These are phyloP conservation scores for Tachina fera DNA, from an alignment of 2,888 invertebrate species.

Conservation along the genomic window DNA sequence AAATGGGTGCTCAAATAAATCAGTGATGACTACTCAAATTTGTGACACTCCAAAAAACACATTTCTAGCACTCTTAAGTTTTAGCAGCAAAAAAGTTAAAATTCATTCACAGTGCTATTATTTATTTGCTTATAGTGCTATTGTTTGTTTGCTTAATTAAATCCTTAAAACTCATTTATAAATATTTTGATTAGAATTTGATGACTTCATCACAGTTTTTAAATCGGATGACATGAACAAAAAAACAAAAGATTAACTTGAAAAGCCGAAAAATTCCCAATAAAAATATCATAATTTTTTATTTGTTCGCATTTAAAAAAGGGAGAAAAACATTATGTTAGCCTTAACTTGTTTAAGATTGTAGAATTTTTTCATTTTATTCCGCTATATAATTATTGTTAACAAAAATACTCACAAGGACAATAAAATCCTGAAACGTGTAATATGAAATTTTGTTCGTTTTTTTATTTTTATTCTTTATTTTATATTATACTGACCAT, in stretches of 20 bases:
- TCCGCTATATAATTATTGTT: conserved; percentile 3
- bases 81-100: conserved; percentile 15
- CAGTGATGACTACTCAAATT: no score
- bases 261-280: conserved; percentile 11
- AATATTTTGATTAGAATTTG: not conserved
- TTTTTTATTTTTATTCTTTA: conserved; percentile 71
- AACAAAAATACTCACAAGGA: conserved; percentile 4
- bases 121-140: conserved; percentile 3
- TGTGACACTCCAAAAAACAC: no score
- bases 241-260: not conserved
- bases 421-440: conserved; percentile 27
- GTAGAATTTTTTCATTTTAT: conserved; percentile 15
- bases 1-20: no score
- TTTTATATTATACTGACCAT: conserved; percentile 72
- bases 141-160: conserved; percentile 9
- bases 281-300: conserved; percentile 35
- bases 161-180: no score
- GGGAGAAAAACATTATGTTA: not conserved
- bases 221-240: conserved; percentile 19
- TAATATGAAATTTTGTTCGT: not conserved
- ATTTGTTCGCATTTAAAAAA: conserved; percentile 12
- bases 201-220: conserved; percentile 31
- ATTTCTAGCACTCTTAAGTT: no score
- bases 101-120: not conserved
- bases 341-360: conserved; percentile 16